Evolutionary conservation across 2,888 invertebrate genomes (phyloP), one percentile per base, ranked within the genome.

Genomic region (Rhopalosiphum nymphaeae): DNA sequence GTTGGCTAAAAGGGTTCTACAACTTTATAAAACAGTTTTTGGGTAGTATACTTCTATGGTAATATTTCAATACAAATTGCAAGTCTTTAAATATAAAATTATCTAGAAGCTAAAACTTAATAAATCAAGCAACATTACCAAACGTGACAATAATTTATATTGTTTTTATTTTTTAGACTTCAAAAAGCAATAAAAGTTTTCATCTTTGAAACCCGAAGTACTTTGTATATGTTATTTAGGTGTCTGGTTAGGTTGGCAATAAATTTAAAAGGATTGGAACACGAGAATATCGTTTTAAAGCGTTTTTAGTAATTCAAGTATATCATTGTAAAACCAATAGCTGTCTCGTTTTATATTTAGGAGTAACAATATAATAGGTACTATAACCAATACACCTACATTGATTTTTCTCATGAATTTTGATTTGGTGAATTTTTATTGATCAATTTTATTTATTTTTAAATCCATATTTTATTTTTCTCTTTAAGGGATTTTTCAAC

Each of bases 251-350:
- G 42, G 7, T 44, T 1, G 21, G 56, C 44, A 56, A 85, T 91
- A 85, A 91, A 84, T 85, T 91, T 85, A 56, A 91, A 85, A 85
- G 44, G 53, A 91, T 85, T n/a, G 53, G 56, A 91, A 91, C 16
- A 13, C 16, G 56, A 91, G 42, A 85, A 56, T 44, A 91, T 44
- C 16, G 26, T 91, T 84, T 91, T 53, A 36, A 84, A 53, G 10
- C 21, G 36, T 84, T 91, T 91, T 53, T 42, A 61, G 78, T 26
- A 91, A 84, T 53, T 53, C 78, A 78, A 53, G 67, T 91, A 85
- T 56, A 84, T 84, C 4, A 56, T 56, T 56, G 29, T 85, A 42
- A 16, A 53, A 53, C 84, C 42, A 84, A 91, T 91, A 84, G 44
- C 10, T 42, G 84, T 56, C n/a, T 56, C 21, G n/a, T 91, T 91